Conservation (phyloP, 2,797 vertebrate species). For the Rhincodon typus region DNA sequence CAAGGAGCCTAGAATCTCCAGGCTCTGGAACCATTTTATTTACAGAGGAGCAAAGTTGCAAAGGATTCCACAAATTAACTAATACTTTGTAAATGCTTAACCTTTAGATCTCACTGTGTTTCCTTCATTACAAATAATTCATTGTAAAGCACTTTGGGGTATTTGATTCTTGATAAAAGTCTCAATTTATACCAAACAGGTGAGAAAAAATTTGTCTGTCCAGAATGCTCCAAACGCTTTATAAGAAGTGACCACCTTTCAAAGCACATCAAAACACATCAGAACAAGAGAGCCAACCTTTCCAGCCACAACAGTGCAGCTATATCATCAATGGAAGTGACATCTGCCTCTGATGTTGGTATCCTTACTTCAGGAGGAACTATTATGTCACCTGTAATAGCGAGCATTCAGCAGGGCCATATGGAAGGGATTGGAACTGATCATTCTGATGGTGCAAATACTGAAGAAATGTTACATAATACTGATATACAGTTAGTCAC, state of each 20-base stretch:
- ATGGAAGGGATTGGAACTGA: slow-evolving; percentile 85
- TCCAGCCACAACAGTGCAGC: slow-evolving; percentile 69
- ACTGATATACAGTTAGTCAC: slow-evolving; percentile 97
- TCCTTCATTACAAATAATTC: not conserved
- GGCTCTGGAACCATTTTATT: not conserved
- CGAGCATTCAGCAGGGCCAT: slow-evolving; percentile 92
- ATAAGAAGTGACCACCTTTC: slow-evolving; percentile 99
- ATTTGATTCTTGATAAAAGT: not conserved
- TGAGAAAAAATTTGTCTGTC: slow-evolving; percentile 99
- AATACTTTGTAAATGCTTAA: not conserved
- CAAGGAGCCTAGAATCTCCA: no score
- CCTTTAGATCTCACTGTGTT: not conserved
- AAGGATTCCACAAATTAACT: not conserved
- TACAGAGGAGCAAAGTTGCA: not conserved
- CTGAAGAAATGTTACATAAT: slow-evolving; percentile 92
- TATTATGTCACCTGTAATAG: slow-evolving; percentile 85
- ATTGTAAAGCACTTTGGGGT: not conserved
- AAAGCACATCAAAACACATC: slow-evolving; percentile 99
- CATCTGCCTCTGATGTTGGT: slow-evolving; percentile 82
- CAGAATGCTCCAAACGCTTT: slow-evolving; percentile 97
- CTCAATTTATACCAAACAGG: slow-evolving; percentile 56
- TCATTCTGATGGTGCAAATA: slow-evolving; percentile 73
- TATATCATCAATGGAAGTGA: slow-evolving; percentile 79
- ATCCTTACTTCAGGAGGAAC: slow-evolving; percentile 90
- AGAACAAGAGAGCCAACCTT: slow-evolving; percentile 96